Evolutionary conservation across 2,797 vertebrate genomes (phyloP), one percentile per base, ranked within the genome.

Genomic region (Mionectes olivaceus): DNA sequence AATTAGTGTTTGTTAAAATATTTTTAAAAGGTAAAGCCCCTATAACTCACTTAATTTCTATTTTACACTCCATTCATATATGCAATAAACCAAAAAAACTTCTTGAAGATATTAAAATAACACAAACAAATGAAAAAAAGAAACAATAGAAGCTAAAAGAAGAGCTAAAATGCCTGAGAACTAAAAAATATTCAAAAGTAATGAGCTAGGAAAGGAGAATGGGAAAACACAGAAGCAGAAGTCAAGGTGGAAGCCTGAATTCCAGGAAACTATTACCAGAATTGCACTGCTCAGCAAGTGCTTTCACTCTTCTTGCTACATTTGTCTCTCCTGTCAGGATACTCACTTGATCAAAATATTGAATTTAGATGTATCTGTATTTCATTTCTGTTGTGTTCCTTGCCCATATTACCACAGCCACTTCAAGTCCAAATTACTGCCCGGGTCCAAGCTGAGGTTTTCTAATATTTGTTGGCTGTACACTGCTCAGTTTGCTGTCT

Each of bases 301-400:
- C 30, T 83, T 93, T 73, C 53, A 53, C 39, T 69, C 60, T 50
- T 84, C 41, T 55, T 81, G n/a, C 30, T 86, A 50, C 39, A 63
- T n/a, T 41, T 87, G 13, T 43, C 49, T 35, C 35, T 92, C 53
- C 24, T 53, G 64, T 35, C 32, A 77, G 35, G 64, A 76, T 65
- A 43, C 7, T 50, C 33, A 28, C 78, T 87, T 92, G 43, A 87
- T 53, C 71, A 61, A 52, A 64, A 65, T 86, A 57, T 7, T 78
- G 71, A 94, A 90, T 91, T 78, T 32, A 91, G 82, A 60, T 11
- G 9, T 55, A 10, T 52, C 61, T 53, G 47, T 46, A 52, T 68
- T 57, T 89, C 8, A 76, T 47, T 85, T 82, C 69, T 80, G 19
- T 39, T 52, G 14, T 69, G 63, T 46, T 79, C 46, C 47, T 95